Percentiles rank a stretch among this genome's conserved stretches.
Conservation (phyloP, 1,140 invertebrate species). For the Drosophila obscura region DNA sequence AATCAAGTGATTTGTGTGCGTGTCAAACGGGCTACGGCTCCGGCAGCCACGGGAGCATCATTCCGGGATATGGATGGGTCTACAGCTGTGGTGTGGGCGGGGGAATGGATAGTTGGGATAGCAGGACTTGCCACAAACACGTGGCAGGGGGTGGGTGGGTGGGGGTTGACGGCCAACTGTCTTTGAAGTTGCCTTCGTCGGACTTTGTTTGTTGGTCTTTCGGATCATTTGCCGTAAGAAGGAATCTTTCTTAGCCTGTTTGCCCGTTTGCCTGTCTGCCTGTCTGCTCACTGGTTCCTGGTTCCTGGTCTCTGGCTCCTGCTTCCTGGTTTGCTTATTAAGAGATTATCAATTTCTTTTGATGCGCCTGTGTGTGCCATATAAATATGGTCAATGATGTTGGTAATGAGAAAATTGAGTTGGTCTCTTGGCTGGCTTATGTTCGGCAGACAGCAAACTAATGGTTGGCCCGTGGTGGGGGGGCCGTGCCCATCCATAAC, state of each 20-base stretch:
- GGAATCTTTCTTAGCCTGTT: slow-evolving; percentile 41
- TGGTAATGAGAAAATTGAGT: slow-evolving; percentile 44
- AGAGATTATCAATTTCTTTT: slow-evolving; percentile 80
- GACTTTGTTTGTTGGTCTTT: slow-evolving; percentile 65
- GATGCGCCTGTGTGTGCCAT: slow-evolving; percentile 44
- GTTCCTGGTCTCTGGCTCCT: too few relatives aligned
- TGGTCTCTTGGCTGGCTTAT: too few relatives aligned
- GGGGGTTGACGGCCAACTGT: too few relatives aligned
- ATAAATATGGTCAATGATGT: slow-evolving; percentile 34
- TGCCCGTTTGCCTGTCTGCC: slow-evolving; percentile 48
- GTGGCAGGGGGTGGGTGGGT: slow-evolving; percentile 34
- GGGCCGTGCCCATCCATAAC: slow-evolving; percentile 23
- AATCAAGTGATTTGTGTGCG: slow-evolving; percentile 83
- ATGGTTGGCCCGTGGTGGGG: slow-evolving; percentile 13
- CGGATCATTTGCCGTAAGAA: slow-evolving; percentile 43
- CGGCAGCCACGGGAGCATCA: not conserved
- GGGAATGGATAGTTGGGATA: not conserved
- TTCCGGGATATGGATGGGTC: not conserved
- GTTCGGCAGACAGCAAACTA: slow-evolving; percentile 36
- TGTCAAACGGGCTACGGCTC: slow-evolving; percentile 47
- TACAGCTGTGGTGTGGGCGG: not conserved
- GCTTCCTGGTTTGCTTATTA: slow-evolving; percentile 63
- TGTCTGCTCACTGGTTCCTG: slow-evolving; percentile 9
- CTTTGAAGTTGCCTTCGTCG: slow-evolving; percentile 34
- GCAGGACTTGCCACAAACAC: slow-evolving; percentile 11